Conservation (phyloP, 2,113 vertebrate species). For the Chionodraco myersi region DNA sequence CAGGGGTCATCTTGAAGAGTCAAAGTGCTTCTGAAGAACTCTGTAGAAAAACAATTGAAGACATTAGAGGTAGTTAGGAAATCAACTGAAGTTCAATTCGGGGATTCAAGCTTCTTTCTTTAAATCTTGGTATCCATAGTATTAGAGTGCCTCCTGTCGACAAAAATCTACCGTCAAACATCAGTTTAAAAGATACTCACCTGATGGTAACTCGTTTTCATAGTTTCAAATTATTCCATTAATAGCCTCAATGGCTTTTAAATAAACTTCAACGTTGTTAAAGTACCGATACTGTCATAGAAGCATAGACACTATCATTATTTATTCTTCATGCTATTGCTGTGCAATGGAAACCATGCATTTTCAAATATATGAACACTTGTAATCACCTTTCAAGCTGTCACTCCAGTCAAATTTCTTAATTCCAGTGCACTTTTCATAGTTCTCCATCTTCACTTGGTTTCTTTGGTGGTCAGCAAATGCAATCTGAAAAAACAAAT, state of each 20-base stretch:
- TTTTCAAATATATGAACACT: neutral
- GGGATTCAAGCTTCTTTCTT: neutral
- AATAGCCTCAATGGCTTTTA: neutral
- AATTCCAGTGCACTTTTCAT: constrained; percentile 80
- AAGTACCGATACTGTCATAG: neutral
- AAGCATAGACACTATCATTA: neutral
- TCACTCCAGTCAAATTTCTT: constrained; percentile 88
- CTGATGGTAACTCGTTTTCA: neutral
- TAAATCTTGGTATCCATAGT: neutral
- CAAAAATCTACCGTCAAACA: no score
- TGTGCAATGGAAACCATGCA: neutral
- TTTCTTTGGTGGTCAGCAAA: constrained; percentile 92
- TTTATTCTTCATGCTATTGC: neutral
- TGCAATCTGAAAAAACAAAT: constrained; percentile 80
- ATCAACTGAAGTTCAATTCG: neutral
- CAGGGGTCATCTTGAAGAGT: constrained; percentile 92
- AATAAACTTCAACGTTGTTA: neutral
- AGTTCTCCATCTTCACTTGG: constrained; percentile 86
- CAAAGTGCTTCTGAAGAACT: constrained; percentile 87
- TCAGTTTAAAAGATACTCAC: no score
- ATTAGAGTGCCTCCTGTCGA: no score
- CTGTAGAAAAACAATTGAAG: constrained; percentile 71
- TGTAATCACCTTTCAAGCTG: constrained; percentile 84
- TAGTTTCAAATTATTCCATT: neutral
- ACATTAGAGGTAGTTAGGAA: neutral